Evolutionary conservation across 2,113 vertebrate species (phyloP).

Genomic region (Prunella fulvescens): DNA sequence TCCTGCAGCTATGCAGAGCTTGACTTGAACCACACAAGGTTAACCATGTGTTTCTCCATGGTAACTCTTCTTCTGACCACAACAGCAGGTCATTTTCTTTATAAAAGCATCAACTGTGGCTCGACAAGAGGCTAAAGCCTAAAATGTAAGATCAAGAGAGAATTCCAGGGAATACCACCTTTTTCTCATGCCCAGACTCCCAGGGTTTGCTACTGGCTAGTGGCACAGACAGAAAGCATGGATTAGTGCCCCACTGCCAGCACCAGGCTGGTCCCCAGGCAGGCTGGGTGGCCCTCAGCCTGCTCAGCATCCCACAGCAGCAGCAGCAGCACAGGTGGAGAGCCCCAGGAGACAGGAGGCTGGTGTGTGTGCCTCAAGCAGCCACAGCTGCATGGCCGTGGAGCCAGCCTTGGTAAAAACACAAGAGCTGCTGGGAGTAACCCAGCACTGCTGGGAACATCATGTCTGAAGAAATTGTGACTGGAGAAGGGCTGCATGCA

Average conservation of each 20-base stretch:
- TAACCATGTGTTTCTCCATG: neutral
- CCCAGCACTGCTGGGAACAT: neutral
- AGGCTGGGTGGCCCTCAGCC: neutral
- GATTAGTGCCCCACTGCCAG: neutral
- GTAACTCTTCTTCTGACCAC: neutral
- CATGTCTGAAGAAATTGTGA: neutral
- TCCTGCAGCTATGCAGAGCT: neutral
- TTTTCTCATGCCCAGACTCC: rapidly evolving
- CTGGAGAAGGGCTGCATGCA: rapidly evolving
- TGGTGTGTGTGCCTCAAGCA: neutral
- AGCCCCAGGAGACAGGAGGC: neutral
- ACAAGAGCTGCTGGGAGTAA: neutral
- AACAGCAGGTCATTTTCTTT: neutral
- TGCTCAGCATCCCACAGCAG: neutral
- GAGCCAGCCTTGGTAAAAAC: neutral
- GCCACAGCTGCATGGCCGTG: neutral
- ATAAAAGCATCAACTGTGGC: neutral
- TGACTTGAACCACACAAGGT: neutral
- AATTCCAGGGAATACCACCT: neutral
- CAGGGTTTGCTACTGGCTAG: neutral
- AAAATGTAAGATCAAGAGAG: neutral
- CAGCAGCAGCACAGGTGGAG: neutral
- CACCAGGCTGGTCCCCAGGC: neutral
- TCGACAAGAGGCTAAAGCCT: neutral
- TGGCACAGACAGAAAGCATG: neutral